Conservation (phyloP, 2,113 vertebrate genomes). For the Hyperoodon ampullatus region DNA sequence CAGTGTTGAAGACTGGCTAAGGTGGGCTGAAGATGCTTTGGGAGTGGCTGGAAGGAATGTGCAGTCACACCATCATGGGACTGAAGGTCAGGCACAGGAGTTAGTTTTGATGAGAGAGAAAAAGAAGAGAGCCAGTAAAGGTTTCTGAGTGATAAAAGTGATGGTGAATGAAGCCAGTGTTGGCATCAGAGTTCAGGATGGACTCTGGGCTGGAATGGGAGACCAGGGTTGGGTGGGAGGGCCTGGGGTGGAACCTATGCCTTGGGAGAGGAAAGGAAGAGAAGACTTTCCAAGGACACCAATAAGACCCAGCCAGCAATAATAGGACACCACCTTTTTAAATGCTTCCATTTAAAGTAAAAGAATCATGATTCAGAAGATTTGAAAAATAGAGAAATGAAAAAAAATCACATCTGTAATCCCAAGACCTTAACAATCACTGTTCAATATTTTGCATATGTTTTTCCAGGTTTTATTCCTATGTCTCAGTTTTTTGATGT, state of each 20-base stretch:
- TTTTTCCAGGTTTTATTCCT: neutral
- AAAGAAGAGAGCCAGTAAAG: neutral
- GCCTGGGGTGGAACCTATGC: neutral
- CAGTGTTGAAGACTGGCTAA: neutral
- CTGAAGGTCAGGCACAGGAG: neutral
- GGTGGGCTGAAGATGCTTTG: neutral
- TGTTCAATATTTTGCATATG: neutral
- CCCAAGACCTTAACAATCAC: neutral
- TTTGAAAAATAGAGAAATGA: neutral
- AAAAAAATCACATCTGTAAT: neutral
- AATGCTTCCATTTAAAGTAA: constrained; percentile 10
- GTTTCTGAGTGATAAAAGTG: neutral
- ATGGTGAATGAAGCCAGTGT: neutral
- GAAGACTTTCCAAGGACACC: constrained; percentile 54
- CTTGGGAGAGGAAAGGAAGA: constrained; percentile 7
- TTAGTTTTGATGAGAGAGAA: neutral
- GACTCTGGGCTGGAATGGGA: neutral
- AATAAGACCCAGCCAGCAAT: neutral
- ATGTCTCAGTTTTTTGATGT: neutral
- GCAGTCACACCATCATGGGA: neutral
- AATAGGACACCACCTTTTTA: neutral
- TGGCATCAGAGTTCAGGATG: neutral
- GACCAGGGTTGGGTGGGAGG: accelerated
- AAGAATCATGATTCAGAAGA: constrained; percentile 33
- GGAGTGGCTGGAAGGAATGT: neutral